Evolutionary conservation across 2,113 vertebrate genomes (phyloP).

Genomic region (Rhinogobius similis): DNA sequence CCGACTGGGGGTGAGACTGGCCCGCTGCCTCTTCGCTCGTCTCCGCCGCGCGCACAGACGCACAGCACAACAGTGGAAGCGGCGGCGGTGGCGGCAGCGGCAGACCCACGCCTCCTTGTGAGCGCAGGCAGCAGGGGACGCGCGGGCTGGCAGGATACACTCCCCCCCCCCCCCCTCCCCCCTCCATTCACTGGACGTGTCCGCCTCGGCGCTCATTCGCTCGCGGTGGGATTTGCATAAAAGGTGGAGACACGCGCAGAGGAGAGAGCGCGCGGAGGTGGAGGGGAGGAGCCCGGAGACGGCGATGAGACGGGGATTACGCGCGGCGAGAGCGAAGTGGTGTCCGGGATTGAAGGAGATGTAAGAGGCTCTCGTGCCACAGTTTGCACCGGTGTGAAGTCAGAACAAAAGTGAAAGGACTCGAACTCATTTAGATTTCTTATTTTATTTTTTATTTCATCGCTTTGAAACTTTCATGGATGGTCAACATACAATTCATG

Average conservation of each 20-base stretch:
- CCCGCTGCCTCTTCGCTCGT: slow-evolving; percentile 6
- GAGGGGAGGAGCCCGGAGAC: neutral
- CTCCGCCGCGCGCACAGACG: slow-evolving; percentile 39
- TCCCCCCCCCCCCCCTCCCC: slow-evolving; percentile 55
- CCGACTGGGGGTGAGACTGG: too few species aligned
- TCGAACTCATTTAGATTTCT: too few species aligned
- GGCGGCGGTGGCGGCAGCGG: neutral
- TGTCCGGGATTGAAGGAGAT: neutral
- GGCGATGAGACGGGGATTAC: neutral
- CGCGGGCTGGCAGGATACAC: slow-evolving; percentile 39
- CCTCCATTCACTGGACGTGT: slow-evolving; percentile 54
- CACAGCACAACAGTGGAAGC: slow-evolving; percentile 36
- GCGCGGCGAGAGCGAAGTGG: neutral
- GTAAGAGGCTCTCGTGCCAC: too few species aligned
- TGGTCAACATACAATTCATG: too few species aligned
- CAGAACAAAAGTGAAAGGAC: too few species aligned
- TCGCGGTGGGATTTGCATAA: slow-evolving; percentile 70
- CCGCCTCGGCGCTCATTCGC: slow-evolving; percentile 54
- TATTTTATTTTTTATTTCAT: too few species aligned
- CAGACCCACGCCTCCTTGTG: slow-evolving; percentile 57
- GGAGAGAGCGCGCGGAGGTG: slow-evolving; percentile 36
- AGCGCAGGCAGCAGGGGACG: slow-evolving; percentile 30
- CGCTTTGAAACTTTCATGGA: too few species aligned
- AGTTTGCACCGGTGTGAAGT: too few species aligned
- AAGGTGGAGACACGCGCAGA: slow-evolving; percentile 66